Evolutionary conservation across 2,113 vertebrate genomes (phyloP), one percentile per base, ranked within the genome.

Genomic region (Myocastor coypus): DNA sequence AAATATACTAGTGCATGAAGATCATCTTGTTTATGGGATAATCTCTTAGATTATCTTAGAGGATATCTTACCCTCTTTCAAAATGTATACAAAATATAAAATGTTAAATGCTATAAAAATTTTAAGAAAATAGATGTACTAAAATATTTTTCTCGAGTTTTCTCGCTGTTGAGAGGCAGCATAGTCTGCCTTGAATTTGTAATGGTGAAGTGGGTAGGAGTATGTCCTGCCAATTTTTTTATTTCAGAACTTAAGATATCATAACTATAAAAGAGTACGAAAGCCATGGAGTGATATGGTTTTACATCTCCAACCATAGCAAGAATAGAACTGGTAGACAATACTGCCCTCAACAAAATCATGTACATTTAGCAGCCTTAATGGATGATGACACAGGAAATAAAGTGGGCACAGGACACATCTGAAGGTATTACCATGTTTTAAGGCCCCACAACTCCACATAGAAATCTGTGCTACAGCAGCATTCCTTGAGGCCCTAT

Each of bases 41-140:
- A 46, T 46, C 46, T 46, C 46, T 8, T 46, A 46, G 46, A 46
- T 46, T 46, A 46, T 46, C 46, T 46, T 46, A 46, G 46, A 46
- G 46, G 46, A 46, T 98, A 98, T 98, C 98, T 98, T 97, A 77
- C 98, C 98, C 98, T 98, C 98, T 98, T 98, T 98, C 97, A 98
- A 98, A 99, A 99, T 97, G 99, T 99, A 99, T 99, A 99, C 99
- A 99, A 99, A 99, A 99, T 99, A 99, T 99, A 99, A 99, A 99
- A 99, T 99, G 99, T 99, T 99, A 99, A 99, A 99, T 99, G 99
- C 99, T 99, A 99, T 99, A 99, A 99, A 99, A 98, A 99, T 99
- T 52, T 98, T 99, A 99, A 99, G 99, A 97, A 99, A 99, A 99
- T 99, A 99, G 99, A 99, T 98, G 99, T 99, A 99, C 98, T 99